These are phyloP conservation scores for Agrilus cyanescens DNA, from an alignment of 2,888 invertebrate species.

Conservation along the genomic window DNA sequence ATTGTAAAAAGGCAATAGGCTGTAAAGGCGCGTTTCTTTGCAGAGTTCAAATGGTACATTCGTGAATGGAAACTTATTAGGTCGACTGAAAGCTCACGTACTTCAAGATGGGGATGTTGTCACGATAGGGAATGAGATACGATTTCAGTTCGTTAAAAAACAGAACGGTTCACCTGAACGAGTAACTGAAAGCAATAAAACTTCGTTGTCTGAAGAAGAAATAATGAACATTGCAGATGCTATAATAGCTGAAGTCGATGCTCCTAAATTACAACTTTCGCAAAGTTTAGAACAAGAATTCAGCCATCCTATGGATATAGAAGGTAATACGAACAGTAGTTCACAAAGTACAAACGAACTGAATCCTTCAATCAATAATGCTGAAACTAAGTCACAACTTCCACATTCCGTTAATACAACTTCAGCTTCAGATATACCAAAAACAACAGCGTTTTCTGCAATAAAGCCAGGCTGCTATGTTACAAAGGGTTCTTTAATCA, in stretches of 20 bases:
- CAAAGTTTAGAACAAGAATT: too few relatives aligned
- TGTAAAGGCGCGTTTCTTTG: constrained; percentile 16
- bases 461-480: too few relatives aligned
- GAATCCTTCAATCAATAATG: not conserved
- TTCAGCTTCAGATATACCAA: too few relatives aligned
- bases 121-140: not conserved
- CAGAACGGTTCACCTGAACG: not conserved
- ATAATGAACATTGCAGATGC: constrained; percentile 2
- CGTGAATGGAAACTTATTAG: constrained; percentile 36
- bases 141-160: not conserved
- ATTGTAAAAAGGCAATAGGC: too few relatives aligned
- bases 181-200: not conserved
- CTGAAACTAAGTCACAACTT: not conserved
- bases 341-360: too few relatives aligned
- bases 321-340: too few relatives aligned
- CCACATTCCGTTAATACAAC: too few relatives aligned
- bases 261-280: too few relatives aligned
- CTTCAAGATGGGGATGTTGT: constrained; percentile 34
- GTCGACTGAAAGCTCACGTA: constrained; percentile 28
- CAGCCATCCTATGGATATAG: too few relatives aligned
- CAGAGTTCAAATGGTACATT: constrained; percentile 48
- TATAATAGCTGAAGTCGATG: not conserved
- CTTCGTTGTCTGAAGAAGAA: not conserved
- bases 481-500: too few relatives aligned
- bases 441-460: too few relatives aligned